Base-by-base conservation (phyloP, 1,140 invertebrate genomes). In the Leptinotarsa lineolata region DNA sequence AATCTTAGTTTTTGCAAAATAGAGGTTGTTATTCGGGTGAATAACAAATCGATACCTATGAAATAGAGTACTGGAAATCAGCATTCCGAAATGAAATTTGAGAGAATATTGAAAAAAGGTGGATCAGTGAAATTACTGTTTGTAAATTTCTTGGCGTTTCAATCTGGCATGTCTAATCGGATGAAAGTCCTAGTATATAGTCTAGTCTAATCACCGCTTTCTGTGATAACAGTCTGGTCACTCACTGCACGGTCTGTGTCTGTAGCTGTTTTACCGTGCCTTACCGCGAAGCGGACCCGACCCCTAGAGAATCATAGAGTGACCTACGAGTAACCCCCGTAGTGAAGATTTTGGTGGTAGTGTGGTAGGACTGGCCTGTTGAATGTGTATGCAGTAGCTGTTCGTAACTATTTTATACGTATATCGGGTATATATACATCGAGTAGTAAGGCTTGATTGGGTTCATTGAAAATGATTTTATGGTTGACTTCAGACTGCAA, bases 191-290 rank as follows among this genome's bases (percentile, higher is more conserved):
- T 60, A 74, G 24, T 58, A 74, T 65, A 74, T 71, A 74, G 67
- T 74, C 76, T 79, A 80, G 78, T 80, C 78, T 78, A 78, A 80
- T 80, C 80, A 81, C 80, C 63, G 79, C 79, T 81, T 81, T 77
- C 80, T 81, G 80, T 81, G 80, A 81, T 81, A 81, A 80, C 76
- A 77, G 75, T 81, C 78, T 80, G 78, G 75, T 80, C 77, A 80
- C 78, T 77, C 80, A 81, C 77, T 81, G 80, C 79, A 81, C 80
- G 80, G 80, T 80, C 76, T 81, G 79, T 81, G 79, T 79, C 72
- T 80, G 71, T 81, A 77, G 78, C 77, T 81, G 76, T 81, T 21
- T 77, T 76, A 63, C 80, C 80, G 80, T 81, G 80, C 80, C 80
- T 81, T 81, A 78, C n/a, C 76, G 70, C 72, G 74, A 73, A 70